Percentiles rank a stretch among this genome's conserved stretches.
Conservation (phyloP, 1,140 invertebrate genomes). For the Polypedilum pembai region DNA sequence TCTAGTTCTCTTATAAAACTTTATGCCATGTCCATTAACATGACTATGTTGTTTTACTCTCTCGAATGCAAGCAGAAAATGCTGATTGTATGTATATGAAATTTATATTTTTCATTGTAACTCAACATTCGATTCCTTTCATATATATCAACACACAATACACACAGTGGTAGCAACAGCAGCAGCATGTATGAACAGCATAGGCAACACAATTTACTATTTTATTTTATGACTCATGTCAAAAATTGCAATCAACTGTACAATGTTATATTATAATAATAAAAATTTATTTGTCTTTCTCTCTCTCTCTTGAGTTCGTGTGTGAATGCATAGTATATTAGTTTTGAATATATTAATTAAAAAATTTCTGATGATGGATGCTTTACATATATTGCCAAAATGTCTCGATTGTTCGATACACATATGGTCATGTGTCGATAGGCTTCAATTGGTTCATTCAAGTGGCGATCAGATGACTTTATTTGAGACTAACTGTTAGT, state of each 20-base stretch:
- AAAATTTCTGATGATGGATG: no score
- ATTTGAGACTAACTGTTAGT: neutral
- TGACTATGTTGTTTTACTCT: neutral
- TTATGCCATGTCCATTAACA: conserved; percentile 17
- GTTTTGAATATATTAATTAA: no score
- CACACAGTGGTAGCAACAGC: neutral
- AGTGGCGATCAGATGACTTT: no score
- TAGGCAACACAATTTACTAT: conserved; percentile 11
- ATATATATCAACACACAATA: neutral
- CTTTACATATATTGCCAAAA: no score
- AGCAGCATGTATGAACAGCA: neutral
- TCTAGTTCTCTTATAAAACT: neutral
- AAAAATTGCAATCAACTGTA: conserved; percentile 18
- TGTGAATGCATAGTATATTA: no score
- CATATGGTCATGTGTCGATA: no score
- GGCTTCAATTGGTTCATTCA: no score
- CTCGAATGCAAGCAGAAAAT: neutral
- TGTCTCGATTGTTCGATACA: no score
- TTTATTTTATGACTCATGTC: neutral
- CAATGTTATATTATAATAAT: neutral
- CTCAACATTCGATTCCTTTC: conserved; percentile 4
- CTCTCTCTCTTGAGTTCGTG: no score
- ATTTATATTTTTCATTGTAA: conserved; percentile 1
- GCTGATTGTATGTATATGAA: neutral
- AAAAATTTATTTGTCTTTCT: no score